Evolutionary conservation across 2,888 invertebrate species (phyloP).

Genomic region (Alsophila aescularia): DNA sequence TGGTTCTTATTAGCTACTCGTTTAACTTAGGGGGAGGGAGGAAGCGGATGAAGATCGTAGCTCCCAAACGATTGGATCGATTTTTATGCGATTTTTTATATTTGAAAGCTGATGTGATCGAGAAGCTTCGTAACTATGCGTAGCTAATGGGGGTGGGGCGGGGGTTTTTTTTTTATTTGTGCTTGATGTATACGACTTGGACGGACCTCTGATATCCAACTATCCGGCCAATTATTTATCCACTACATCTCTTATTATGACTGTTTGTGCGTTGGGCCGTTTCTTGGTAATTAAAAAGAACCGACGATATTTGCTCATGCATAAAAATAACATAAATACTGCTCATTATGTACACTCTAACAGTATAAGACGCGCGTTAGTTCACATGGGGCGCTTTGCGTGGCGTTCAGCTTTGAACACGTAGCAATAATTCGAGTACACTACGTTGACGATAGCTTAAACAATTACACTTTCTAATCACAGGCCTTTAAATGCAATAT

Average conservation of each 20-base stretch:
- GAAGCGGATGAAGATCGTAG: too few species aligned
- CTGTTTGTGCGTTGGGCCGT: conserved; percentile 50
- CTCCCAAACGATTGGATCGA: too few species aligned
- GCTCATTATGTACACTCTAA: conserved; percentile 48
- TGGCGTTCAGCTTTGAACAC: background rate
- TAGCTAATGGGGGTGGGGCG: too few species aligned
- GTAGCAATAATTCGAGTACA: background rate
- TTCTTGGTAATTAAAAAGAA: conserved; percentile 64
- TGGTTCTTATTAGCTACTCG: too few species aligned
- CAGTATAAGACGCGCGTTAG: conserved; percentile 18
- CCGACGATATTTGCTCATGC: conserved; percentile 66
- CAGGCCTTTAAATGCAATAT: too few species aligned
- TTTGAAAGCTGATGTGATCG: too few species aligned
- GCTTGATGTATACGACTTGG: background rate
- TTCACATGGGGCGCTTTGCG: background rate
- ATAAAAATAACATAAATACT: conserved; percentile 69
- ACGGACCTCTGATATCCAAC: background rate
- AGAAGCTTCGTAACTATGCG: too few species aligned
- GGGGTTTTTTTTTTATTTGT: too few species aligned
- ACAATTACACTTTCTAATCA: too few species aligned
- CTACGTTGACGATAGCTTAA: too few species aligned
- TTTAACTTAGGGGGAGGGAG: too few species aligned
- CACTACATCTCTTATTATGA: conserved; percentile 44
- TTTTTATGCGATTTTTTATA: too few species aligned
- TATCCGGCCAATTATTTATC: conserved; percentile 5